phyloP scores from a whole-genome alignment of 1,140 invertebrate genomes.

The Eumaeus atala region DNA sequence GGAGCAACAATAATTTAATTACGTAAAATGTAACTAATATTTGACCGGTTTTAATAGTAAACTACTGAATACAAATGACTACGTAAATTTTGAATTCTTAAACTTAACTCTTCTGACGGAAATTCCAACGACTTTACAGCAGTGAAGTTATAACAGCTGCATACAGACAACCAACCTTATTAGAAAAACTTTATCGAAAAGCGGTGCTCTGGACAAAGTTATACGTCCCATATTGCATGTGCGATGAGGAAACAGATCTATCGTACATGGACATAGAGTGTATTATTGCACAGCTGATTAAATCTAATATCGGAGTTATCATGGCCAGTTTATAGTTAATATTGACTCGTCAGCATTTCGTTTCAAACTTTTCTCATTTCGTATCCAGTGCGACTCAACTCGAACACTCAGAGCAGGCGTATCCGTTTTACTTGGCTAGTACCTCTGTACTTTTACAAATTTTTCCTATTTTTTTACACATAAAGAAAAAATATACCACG shows the following conservation, averaged over 20 bases:
- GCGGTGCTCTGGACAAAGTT: conserved; percentile 30
- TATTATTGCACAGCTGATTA: conserved; percentile 10
- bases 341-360: conserved; percentile 64
- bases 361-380: conserved; percentile 64
- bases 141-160: conserved; percentile 24
- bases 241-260: neutral
- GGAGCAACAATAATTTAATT: too few relatives aligned
- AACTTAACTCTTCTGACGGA: neutral
- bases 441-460: conserved; percentile 25
- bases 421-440: conserved; percentile 32
- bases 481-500: conserved; percentile 7
- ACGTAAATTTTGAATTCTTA: conserved; percentile 4
- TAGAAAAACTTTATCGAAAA: conserved; percentile 58
- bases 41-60: too few relatives aligned
- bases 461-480: neutral
- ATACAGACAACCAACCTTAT: conserved; percentile 39
- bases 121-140: conserved; percentile 16
- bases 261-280: conserved; percentile 23
- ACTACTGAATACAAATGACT: too few relatives aligned
- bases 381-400: conserved; percentile 45
- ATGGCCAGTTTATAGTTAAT: conserved; percentile 52
- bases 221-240: neutral
- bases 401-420: conserved; percentile 28
- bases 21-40: too few relatives aligned
- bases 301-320: conserved; percentile 20